Base-by-base conservation (phyloP, 1,140 invertebrate genomes). In the Pseudomyrmex sp. region DNA sequence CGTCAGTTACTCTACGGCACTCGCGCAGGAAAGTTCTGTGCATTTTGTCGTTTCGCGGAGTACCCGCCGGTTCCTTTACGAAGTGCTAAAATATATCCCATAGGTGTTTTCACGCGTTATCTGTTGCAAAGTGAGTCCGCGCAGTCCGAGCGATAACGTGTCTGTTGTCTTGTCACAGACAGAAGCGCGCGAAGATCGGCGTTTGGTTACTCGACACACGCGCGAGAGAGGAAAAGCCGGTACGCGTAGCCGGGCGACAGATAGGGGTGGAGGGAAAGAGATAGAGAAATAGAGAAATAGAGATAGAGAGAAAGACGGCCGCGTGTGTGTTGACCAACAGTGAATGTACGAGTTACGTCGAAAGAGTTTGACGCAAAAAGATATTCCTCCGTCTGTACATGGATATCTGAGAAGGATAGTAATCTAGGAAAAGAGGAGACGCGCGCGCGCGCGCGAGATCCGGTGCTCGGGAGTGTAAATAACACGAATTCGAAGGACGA, bases 1-100 rank as follows among this genome's bases (percentile, higher is more conserved):
- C 92, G 92, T 93, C 92, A 93, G 93, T 94, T 92, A 93, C 93
- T 94, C 92, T 93, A 92, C 91, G 91, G 92, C 92, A 89, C 85
- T 93, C 92, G 93, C 92, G 92, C 91, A 89, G 92, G 91, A 90
- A 91, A 90, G 93, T 91, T 35, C 87, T 88, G 90, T 84, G 74
- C 82, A 86, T 88, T 76, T 61, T 73, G 20, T 74, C 82, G 70
- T 84, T 5, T 35, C 35, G 35, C 76, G 82, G 85, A 87, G 65
- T 72, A 82, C 83, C 87, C 82, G 86, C 86, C 86, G 83, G 82
- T 86, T 61, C 84, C 86, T 35, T 70, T 68, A 58, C 66, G 72
- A 65, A 86, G 80, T 88, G 73, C 75, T 44, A 58, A 35, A 76
- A 35, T 75, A 35, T 75, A 82, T 84, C 84, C 80, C 73, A 82